Base-by-base conservation (phyloP, 2,113 vertebrate genomes). In the Amblyopsis rosae region DNA sequence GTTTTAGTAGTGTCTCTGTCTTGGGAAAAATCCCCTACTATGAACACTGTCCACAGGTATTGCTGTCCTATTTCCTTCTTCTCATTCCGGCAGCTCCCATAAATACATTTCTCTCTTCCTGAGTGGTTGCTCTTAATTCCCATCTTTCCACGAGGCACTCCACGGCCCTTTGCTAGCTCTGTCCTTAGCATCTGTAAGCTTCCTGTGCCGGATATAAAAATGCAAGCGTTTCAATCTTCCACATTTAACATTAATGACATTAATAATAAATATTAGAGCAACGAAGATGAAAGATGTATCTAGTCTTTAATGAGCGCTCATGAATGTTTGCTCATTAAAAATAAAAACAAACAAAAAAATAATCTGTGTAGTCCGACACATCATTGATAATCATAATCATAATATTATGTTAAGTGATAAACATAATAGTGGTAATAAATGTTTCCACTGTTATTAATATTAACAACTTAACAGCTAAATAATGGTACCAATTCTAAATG, bases 71-170 rank as follows among this genome's bases (percentile, higher is more conserved):
- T 83, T 89, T 89, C 86, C 88, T 86, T 67, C 79, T 81, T 72
- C 69, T 84, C 81, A 81, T 77, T 87, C 87, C 81, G 86, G 86
- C 84, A 86, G 83, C 78, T 82, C 70, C 79, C 80, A 75, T 80
- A 88, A 90, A 91, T 91, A 90, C 87, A 81, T 80, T 67, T 78
- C 69, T 80, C 83, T 76, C 84, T 90, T 88, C 88, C 88, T 90
- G 87, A 65, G 78, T 76, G 77, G 80, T 74, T 86, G 71, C 79
- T 82, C 73, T 83, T 85, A 88, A 91, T 89, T 90, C 88, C 85
- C 82, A 82, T 76, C 63, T 87, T 89, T 87, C 86, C 80, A 84
- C 75, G 0, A 89, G 89, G 87, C 86, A 84, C 53, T 66, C 62
- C 26, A 67, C 50, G 67, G 81, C 83, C 74, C 73, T 77, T 70